These are phyloP conservation scores for Colossoma macropomum DNA, from an alignment of 2,113 vertebrate genomes.

Conservation along the genomic window DNA sequence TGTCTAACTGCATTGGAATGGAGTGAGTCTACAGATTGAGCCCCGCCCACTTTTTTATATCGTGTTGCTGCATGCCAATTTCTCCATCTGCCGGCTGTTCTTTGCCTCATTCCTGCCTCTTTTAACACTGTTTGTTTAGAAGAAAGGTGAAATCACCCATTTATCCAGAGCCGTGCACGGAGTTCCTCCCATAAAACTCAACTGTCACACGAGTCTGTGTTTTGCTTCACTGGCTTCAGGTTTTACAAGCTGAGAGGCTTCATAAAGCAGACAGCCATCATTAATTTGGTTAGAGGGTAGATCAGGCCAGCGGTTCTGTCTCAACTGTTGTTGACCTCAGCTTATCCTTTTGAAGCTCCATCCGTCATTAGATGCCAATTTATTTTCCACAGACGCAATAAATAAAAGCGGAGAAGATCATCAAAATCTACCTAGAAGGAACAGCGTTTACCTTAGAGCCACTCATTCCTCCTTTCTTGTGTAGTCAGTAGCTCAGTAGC, in stretches of 20 bases:
- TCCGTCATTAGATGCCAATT: background rate
- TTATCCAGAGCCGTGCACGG: slow-evolving; percentile 11
- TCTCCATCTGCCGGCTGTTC: slow-evolving; percentile 45
- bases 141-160: slow-evolving; percentile 28
- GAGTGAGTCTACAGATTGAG: background rate
- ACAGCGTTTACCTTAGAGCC: background rate
- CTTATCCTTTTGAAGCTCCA: background rate
- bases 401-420: background rate
- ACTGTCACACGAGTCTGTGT: slow-evolving; percentile 15
- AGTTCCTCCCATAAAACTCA: slow-evolving; percentile 43
- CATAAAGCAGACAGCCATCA: slow-evolving; percentile 37
- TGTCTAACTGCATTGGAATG: slow-evolving; percentile 6
- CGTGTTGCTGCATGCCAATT: slow-evolving; percentile 20
- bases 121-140: slow-evolving; percentile 46
- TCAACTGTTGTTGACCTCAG: background rate
- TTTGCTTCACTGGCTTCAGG: slow-evolving; percentile 11
- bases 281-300: slow-evolving; percentile 34
- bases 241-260: slow-evolving; percentile 44
- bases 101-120: slow-evolving; percentile 26
- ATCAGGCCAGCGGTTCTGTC: slow-evolving; percentile 26
- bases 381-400: background rate
- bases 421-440: background rate
- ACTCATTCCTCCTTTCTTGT: slow-evolving; percentile 24
- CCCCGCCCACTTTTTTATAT: background rate
- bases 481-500: background rate